Base-by-base conservation (phyloP, 2,797 vertebrate genomes). In the Myotis findleyi region DNA sequence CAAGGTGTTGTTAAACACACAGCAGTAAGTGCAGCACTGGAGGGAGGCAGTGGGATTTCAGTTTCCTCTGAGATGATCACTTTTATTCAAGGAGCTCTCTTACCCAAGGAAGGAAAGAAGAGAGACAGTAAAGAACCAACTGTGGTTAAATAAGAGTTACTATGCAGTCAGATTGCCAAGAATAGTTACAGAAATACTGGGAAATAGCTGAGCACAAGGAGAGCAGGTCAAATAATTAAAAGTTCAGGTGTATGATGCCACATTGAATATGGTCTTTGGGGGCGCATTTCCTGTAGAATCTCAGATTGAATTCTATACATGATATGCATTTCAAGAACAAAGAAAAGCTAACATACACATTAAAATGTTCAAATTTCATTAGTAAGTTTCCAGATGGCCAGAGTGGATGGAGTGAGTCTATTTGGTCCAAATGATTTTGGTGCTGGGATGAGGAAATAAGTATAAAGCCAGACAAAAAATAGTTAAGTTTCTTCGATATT, bases 1-100 rank as follows among this genome's bases (percentile, higher is more conserved):
- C 64, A 93, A 95, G 97, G 94, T 95, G 95, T 66, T 96, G 96
- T 97, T 97, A 97, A 97, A 96, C 66, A 96, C 33, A 77, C 77
- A 91, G 66, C 75, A 80, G 91, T 96, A 94, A 95, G 92, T 95
- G 92, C 80, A 55, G 87, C 76, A 13, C 84, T 82, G 41, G 82
- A 92, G 93, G 85, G 94, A 96, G 96, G 94, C 90, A 20, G 94
- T 59, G 71, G 90, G 87, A 94, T 96, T 96, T 95, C 94, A 86
- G 87, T 92, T 96, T 90, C 96, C 96, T 97, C 66, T 83, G 97
- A 96, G 96, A 96, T 12, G 10, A 91, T 91, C 88, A 92, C 88
- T 96, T 97, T 96, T 95, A 95, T 95, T 96, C 87, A 96, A 96
- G 94, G 89, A 57, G 30, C 66, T 87, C 66, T 64, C 86, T 96